A percentile compares a stretch with the other conserved stretches of the same genome.
Conservation (phyloP, 2,888 invertebrate genomes). For the Asteroscopus sphinx region DNA sequence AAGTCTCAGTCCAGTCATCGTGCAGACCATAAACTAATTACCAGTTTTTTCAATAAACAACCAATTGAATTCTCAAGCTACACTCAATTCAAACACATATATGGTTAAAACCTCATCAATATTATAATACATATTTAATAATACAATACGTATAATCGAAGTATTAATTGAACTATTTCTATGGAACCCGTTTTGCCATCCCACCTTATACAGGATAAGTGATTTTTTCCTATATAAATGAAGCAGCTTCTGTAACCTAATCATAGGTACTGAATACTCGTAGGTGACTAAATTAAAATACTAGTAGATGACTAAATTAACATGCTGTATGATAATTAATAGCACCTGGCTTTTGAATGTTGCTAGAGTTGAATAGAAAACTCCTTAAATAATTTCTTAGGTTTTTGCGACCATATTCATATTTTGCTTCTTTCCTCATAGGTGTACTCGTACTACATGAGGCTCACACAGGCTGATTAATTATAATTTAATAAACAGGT, state of each 20-base stretch:
- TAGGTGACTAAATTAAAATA: conserved; percentile 51
- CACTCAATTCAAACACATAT: conserved; percentile 29
- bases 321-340: conserved; percentile 38
- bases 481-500: no score
- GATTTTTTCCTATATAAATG: conserved; percentile 26
- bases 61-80: conserved; percentile 26
- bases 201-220: not conserved
- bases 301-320: conserved; percentile 51
- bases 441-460: no score
- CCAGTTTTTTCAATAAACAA: conserved; percentile 16
- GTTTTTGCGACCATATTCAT: no score
- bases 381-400: no score
- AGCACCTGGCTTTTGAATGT: conserved; percentile 33
- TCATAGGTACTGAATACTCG: conserved; percentile 17
- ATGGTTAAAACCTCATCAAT: conserved; percentile 34
- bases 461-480: no score
- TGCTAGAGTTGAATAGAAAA: conserved; percentile 1
- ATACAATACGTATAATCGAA: conserved; percentile 15
- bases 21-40: conserved; percentile 14
- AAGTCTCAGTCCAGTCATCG: conserved; percentile 1
- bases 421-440: not conserved
- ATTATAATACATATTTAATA: conserved; percentile 46
- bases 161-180: conserved; percentile 46
- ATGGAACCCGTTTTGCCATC: conserved; percentile 17
- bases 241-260: conserved; percentile 11